Percentiles rank a stretch among this genome's conserved stretches.
Evolutionary conservation across 2,888 invertebrate species (phyloP).

Genomic region (Stenurella melanura): DNA sequence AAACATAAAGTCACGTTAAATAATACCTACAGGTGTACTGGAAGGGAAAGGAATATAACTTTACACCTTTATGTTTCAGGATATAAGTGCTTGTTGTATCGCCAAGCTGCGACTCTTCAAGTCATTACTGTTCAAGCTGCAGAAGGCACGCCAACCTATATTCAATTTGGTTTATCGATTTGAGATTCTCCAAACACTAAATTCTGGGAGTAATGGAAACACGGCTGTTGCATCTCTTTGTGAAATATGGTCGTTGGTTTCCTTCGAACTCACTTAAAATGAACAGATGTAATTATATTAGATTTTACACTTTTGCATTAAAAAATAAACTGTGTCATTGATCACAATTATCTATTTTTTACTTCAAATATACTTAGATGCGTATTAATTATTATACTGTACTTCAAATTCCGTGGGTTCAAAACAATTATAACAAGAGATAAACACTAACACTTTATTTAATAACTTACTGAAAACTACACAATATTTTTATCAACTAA

Average conservation of each 20-base stretch:
- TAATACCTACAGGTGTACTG: background rate
- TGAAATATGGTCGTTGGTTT: background rate
- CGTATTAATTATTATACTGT: no score
- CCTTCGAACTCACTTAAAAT: background rate
- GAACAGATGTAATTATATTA: no score
- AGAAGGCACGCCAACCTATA: background rate
- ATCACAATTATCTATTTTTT: no score
- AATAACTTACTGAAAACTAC: no score
- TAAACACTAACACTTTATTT: no score
- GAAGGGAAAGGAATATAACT: background rate
- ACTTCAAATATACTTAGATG: no score
- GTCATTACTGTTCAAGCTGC: background rate
- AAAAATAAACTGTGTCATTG: no score
- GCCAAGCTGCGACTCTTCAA: background rate
- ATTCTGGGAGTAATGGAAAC: background rate
- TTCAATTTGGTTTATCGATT: slow-evolving; percentile 7
- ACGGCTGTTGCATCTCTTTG: background rate
- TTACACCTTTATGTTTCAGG: background rate
- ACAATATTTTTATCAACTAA: no score
- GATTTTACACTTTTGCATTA: no score
- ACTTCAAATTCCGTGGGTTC: no score
- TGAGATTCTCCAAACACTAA: slow-evolving; percentile 7
- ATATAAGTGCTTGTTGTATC: background rate
- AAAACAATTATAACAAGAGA: no score
- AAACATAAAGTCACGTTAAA: background rate